Conservation (phyloP, 2,113 vertebrate genomes). For the Ptyas mucosa region DNA sequence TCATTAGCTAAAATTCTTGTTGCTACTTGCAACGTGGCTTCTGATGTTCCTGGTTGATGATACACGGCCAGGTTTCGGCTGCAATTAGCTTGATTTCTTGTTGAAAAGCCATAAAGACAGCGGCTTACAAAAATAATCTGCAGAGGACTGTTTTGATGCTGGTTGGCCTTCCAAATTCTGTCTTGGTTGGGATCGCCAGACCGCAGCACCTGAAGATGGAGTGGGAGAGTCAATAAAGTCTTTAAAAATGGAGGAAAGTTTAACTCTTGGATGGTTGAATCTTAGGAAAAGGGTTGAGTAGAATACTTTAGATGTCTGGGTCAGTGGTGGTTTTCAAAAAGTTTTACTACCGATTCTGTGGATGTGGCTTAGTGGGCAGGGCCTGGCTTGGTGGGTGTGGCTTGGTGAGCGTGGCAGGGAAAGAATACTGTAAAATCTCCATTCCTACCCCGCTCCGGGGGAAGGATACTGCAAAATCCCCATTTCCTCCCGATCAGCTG, state of each 20-base stretch:
- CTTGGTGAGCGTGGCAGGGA: no score
- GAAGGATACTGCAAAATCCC: no score
- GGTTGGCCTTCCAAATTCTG: background rate
- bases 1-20: background rate
- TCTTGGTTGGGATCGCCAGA: background rate
- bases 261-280: background rate
- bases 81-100: background rate
- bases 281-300: background rate
- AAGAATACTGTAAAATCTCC: no score
- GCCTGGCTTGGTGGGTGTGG: no score
- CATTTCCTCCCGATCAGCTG: no score
- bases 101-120: background rate
- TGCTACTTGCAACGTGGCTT: background rate
- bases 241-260: background rate
- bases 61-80: background rate
- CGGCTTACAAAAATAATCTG: background rate
- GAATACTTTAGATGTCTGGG: background rate
- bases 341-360: no score
- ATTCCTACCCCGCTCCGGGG: no score
- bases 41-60: background rate
- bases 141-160: background rate
- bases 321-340: no score
- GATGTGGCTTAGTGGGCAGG: no score
- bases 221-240: background rate
- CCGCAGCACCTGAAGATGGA: background rate